Evolutionary conservation across 2,113 vertebrate species (phyloP).

Genomic region (Brachypodius melanocephalos): DNA sequence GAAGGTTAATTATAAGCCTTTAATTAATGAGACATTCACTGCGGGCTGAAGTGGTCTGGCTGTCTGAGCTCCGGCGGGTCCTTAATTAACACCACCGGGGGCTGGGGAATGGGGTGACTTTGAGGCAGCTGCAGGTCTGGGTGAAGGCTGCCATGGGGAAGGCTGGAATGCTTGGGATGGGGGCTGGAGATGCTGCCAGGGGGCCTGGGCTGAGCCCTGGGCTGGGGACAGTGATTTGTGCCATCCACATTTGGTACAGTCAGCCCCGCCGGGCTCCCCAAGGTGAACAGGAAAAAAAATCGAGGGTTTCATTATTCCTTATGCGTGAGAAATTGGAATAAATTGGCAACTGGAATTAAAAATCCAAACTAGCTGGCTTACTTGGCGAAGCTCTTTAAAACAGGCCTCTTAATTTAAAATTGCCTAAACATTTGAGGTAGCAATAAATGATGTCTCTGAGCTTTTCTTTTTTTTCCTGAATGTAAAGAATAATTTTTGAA

Average conservation of each 20-base stretch:
- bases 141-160: background rate
- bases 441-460: background rate
- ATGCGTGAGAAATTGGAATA: background rate
- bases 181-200: background rate
- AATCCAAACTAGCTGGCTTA: background rate
- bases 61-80: background rate
- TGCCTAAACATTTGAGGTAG: background rate
- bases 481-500: background rate
- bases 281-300: background rate
- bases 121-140: background rate
- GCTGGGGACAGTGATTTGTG: background rate
- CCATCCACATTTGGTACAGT: background rate
- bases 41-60: constrained; percentile 34
- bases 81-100: background rate
- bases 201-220: background rate
- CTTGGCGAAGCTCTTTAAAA: background rate
- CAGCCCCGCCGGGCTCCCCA: background rate
- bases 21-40: constrained; percentile 54
- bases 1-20: constrained; percentile 59
- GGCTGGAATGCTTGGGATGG: accelerated
- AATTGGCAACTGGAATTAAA: background rate
- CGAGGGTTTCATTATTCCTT: background rate
- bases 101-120: background rate
- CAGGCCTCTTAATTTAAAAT: background rate
- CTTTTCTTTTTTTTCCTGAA: background rate